phyloP scores from a whole-genome alignment of 1,140 invertebrate genomes.

The Zaprionus inermis region DNA sequence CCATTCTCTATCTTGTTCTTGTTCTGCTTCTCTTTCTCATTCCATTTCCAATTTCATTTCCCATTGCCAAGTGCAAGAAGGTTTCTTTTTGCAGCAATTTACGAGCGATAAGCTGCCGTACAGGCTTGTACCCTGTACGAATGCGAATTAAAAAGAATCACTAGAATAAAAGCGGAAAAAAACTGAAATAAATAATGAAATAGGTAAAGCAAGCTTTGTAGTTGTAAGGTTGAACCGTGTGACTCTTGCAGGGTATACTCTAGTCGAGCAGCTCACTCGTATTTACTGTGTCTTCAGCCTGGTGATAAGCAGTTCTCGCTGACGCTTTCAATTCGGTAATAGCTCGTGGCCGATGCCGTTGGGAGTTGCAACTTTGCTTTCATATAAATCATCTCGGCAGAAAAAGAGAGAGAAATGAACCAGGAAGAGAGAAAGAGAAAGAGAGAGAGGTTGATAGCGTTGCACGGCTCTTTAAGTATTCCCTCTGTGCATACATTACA shows the following conservation, averaged over 20 bases:
- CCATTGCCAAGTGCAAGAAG: slow-evolving; percentile 57
- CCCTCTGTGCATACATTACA: slow-evolving; percentile 46
- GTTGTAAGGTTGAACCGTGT: neutral
- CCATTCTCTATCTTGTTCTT: slow-evolving; percentile 33
- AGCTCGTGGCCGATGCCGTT: slow-evolving; percentile 39
- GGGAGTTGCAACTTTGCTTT: slow-evolving; percentile 56
- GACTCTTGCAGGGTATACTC: neutral
- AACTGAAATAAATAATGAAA: neutral
- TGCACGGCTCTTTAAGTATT: slow-evolving; percentile 59
- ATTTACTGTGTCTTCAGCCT: slow-evolving; percentile 4
- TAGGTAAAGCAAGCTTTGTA: neutral
- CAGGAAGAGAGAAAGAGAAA: neutral
- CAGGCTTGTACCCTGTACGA: slow-evolving; percentile 12
- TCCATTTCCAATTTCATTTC: slow-evolving; percentile 54
- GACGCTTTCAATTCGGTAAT: slow-evolving; percentile 40
- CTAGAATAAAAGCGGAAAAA: neutral
- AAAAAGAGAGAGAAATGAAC: neutral
- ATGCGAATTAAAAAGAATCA: slow-evolving; percentile 8
- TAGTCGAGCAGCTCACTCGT: neutral
- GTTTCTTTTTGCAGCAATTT: slow-evolving; percentile 68
- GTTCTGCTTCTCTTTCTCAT: slow-evolving; percentile 35
- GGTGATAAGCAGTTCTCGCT: slow-evolving; percentile 42
- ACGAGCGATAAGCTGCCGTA: slow-evolving; percentile 59
- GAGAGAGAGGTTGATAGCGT: neutral
- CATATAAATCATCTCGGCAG: slow-evolving; percentile 65